phyloP scores from a whole-genome alignment of 2,797 vertebrate genomes.

The Pantherophis alleghaniensis region DNA sequence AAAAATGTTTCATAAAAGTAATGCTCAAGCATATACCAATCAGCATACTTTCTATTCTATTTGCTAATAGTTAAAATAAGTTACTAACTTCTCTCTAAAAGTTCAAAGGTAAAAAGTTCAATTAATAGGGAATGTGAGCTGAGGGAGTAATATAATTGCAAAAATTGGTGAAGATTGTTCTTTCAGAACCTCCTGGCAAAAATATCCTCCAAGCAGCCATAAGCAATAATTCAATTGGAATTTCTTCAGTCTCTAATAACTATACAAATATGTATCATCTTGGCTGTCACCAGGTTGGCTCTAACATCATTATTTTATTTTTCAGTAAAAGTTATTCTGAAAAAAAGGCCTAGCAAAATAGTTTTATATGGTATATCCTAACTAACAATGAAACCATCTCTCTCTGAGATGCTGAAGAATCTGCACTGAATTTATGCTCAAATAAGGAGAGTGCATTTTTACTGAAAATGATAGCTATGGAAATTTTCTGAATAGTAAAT shows the following conservation, averaged over 20 bases:
- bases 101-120: not conserved
- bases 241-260: not conserved
- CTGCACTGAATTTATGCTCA: not conserved
- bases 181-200: not conserved
- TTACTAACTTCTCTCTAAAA: not conserved
- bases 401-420: not conserved
- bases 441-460: not conserved
- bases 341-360: not conserved
- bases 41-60: not conserved
- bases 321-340: not conserved
- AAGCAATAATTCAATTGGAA: not conserved
- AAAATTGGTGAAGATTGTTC: not conserved
- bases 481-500: not conserved
- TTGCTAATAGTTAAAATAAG: not conserved
- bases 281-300: not conserved
- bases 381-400: not conserved
- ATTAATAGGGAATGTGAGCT: not conserved
- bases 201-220: not conserved
- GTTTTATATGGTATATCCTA: not conserved
- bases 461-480: not conserved
- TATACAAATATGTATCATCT: not conserved
- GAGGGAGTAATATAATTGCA: not conserved
- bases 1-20: not conserved
- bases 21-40: not conserved
- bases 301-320: not conserved